Conservation (phyloP, 2,113 vertebrate species). For the Lepus europaeus region DNA sequence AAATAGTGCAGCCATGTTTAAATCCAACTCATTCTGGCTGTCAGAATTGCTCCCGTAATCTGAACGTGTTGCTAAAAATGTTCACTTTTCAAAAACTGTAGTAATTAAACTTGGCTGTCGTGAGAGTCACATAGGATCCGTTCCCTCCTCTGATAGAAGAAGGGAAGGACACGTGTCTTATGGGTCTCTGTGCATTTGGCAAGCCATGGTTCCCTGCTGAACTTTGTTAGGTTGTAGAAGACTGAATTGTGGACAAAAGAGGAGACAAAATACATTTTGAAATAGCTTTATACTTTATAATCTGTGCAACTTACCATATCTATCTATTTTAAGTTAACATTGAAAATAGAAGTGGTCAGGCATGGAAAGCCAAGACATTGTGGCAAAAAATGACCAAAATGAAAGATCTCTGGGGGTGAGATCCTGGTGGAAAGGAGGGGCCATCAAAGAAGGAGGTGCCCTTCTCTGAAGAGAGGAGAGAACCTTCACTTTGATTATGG, state of each 20-base stretch:
- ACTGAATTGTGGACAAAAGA: constrained; percentile 22
- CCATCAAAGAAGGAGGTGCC: too few relatives aligned
- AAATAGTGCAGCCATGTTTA: constrained; percentile 85
- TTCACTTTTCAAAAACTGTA: constrained; percentile 80
- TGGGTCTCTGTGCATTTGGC: constrained; percentile 67
- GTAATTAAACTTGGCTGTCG: constrained; percentile 85
- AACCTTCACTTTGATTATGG: too few relatives aligned
- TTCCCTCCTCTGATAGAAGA: constrained; percentile 77
- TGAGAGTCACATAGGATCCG: constrained; percentile 79
- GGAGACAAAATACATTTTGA: neutral
- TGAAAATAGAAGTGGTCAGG: neutral
- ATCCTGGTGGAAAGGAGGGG: too few relatives aligned
- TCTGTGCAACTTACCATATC: neutral
- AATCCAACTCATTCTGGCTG: constrained; percentile 83
- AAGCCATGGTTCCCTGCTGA: constrained; percentile 64
- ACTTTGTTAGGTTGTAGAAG: constrained; percentile 65
- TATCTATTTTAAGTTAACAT: neutral
- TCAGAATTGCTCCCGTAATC: constrained; percentile 85
- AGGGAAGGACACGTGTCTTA: neutral
- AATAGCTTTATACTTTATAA: neutral
- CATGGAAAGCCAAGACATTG: too few relatives aligned
- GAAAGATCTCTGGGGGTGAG: too few relatives aligned
- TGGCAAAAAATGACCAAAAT: too few relatives aligned
- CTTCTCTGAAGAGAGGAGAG: too few relatives aligned
- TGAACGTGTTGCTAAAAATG: constrained; percentile 87